Conservation (phyloP, 1,140 invertebrate genomes). For the Caenorhabditis tropicalis region DNA sequence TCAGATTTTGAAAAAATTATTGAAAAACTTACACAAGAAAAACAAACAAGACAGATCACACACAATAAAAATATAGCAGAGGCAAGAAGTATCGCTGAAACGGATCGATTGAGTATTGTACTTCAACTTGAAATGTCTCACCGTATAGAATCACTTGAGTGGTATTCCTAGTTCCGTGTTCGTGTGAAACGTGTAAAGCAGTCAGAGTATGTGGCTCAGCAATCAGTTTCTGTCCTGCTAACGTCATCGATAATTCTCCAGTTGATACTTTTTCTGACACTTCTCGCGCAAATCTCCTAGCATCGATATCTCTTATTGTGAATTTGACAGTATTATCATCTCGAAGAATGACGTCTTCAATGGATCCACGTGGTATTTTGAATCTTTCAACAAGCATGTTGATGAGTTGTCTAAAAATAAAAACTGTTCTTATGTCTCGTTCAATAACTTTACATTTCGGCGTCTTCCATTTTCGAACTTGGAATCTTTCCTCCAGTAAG, state of each 20-base stretch:
- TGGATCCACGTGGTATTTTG: conserved; percentile 38
- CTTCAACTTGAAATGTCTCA: not conserved
- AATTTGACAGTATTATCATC: conserved; percentile 66
- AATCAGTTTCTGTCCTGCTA: conserved; percentile 53
- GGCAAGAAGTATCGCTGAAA: conserved; percentile 59
- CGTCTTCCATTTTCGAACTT: not conserved
- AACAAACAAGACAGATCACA: conserved; percentile 52
- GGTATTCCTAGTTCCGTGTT: conserved; percentile 21
- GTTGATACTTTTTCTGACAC: conserved; percentile 62
- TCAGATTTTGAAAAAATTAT: not conserved
- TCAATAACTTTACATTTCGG: conserved; percentile 30
- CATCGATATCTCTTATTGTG: conserved; percentile 57
- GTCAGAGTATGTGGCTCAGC: conserved; percentile 62
- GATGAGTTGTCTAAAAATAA: conserved; percentile 28
- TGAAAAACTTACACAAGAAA: conserved; percentile 59
- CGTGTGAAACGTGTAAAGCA: conserved; percentile 51
- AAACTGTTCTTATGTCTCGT: no score
- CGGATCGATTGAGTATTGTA: not conserved
- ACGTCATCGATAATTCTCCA: conserved; percentile 50
- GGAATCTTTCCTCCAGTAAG: conserved; percentile 58
- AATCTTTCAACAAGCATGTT: conserved; percentile 14
- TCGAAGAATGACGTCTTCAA: conserved; percentile 47
- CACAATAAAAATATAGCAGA: conserved; percentile 54
- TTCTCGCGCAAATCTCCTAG: conserved; percentile 59
- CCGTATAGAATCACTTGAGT: conserved; percentile 54